Evolutionary conservation across 35 echinoderm and acorn worm genomes (phyloP).

Genomic region (Acanthaster planci): DNA sequence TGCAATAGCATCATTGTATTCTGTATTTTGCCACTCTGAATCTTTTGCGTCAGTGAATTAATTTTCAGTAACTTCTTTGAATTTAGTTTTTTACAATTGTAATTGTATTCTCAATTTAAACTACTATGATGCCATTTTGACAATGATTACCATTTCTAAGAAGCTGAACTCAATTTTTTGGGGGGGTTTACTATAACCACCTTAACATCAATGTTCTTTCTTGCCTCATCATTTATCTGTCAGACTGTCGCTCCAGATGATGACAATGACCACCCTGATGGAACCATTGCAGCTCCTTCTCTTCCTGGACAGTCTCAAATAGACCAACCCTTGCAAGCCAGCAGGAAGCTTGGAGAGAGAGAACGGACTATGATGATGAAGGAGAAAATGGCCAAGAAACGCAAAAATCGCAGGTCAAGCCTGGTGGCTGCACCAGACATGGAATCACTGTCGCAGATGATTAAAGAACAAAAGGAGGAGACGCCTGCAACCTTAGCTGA

Average conservation of each 20-base stretch:
- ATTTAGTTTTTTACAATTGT: no score
- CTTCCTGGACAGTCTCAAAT: constrained; percentile 1
- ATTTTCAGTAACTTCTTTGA: no score
- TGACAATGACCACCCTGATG: constrained; percentile 48
- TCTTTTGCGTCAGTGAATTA: no score
- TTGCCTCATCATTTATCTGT: neutral
- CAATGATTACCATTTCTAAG: no score
- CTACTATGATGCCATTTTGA: no score
- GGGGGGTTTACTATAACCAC: no score
- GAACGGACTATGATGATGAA: constrained; percentile 81
- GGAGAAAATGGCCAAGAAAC: constrained; percentile 63
- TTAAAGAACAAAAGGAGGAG: constrained; percentile 62
- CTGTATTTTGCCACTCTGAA: no score
- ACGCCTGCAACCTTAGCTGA: neutral
- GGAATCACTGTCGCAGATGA: constrained; percentile 81
- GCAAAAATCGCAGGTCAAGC: constrained; percentile 32
- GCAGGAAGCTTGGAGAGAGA: constrained; percentile 47
- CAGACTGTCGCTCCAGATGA: constrained; percentile 62
- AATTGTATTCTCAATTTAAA: no score
- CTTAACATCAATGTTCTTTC: no score
- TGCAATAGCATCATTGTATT: no score
- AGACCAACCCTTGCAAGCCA: constrained; percentile 19
- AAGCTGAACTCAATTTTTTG: no score
- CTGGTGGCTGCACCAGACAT: constrained; percentile 91
- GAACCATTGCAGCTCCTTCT: neutral